Evolutionary conservation across 1,140 invertebrate species (phyloP).

Genomic region (Caerostris extrusa): DNA sequence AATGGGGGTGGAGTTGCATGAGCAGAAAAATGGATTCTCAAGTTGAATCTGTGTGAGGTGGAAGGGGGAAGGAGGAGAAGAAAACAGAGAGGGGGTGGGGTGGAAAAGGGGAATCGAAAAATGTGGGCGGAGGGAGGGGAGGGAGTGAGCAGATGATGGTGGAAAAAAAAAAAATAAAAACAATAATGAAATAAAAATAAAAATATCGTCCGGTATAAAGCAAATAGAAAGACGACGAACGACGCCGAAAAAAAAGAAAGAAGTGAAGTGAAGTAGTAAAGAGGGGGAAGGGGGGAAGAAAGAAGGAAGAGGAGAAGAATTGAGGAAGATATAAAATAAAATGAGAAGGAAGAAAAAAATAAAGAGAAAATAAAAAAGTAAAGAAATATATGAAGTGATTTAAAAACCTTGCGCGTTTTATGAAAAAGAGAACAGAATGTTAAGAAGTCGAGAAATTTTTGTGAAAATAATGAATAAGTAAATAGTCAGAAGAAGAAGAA

Average conservation of each 20-base stretch:
- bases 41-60: conserved; percentile 13
- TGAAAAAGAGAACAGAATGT: conserved; percentile 57
- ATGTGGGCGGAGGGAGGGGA: background rate
- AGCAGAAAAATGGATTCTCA: conserved; percentile 57
- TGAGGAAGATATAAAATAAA: conserved; percentile 62
- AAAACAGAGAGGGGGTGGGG: background rate
- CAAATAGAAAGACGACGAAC: conserved; percentile 62
- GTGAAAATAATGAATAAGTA: conserved; percentile 62
- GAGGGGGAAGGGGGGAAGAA: conserved; percentile 39
- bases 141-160: background rate
- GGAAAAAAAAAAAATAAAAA: conserved; percentile 48
- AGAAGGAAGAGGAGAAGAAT: conserved; percentile 14
- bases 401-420: conserved; percentile 69
- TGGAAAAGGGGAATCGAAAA: no score
- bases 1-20: conserved; percentile 33
- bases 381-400: conserved; percentile 63
- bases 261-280: background rate
- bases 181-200: conserved; percentile 46
- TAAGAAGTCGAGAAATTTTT: conserved; percentile 61
- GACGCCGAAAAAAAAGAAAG: background rate
- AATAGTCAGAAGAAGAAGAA: conserved; percentile 41
- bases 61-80: background rate
- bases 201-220: conserved; percentile 55
- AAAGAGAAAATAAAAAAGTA: background rate
- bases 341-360: background rate